Conservation (phyloP, 2,797 vertebrate species). For the Malurus leucopterus region DNA sequence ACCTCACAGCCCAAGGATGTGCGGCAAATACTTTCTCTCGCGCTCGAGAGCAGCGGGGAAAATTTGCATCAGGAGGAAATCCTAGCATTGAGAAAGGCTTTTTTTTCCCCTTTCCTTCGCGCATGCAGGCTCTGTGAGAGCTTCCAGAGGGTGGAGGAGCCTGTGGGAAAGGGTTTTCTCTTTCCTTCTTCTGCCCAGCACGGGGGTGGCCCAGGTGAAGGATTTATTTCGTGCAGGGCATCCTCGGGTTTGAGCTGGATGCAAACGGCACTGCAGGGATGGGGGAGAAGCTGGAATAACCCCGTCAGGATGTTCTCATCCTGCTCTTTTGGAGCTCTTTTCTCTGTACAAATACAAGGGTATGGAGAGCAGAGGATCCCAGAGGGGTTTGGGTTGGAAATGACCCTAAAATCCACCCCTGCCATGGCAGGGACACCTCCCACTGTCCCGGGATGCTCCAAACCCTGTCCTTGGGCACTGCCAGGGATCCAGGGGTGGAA, state of each 20-base stretch:
- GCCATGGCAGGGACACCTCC: fast-evolving
- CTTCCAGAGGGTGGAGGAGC: not conserved
- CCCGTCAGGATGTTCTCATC: not conserved
- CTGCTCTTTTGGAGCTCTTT: not conserved
- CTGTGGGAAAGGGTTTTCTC: not conserved
- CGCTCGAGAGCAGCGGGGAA: fast-evolving
- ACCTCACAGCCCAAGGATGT: not conserved
- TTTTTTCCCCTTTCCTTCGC: not conserved
- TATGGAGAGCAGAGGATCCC: no score
- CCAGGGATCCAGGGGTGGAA: not conserved
- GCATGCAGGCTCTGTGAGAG: not conserved
- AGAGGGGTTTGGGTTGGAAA: not conserved
- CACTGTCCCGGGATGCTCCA: fast-evolving
- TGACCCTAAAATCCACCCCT: not conserved
- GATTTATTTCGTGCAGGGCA: fast-evolving
- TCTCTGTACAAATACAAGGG: not conserved
- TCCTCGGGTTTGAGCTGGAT: fast-evolving
- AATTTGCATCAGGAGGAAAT: not conserved
- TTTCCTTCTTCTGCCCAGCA: fast-evolving
- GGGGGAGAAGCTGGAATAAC: fast-evolving
- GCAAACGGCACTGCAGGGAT: not conserved
- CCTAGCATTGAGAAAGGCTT: not conserved
- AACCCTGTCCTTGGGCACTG: fast-evolving
- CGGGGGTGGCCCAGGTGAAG: fast-evolving
- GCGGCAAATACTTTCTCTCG: not conserved